Evolutionary conservation across 2,888 invertebrate genomes (phyloP), one percentile per base, ranked within the genome.

Genomic region (Agrochola litura): DNA sequence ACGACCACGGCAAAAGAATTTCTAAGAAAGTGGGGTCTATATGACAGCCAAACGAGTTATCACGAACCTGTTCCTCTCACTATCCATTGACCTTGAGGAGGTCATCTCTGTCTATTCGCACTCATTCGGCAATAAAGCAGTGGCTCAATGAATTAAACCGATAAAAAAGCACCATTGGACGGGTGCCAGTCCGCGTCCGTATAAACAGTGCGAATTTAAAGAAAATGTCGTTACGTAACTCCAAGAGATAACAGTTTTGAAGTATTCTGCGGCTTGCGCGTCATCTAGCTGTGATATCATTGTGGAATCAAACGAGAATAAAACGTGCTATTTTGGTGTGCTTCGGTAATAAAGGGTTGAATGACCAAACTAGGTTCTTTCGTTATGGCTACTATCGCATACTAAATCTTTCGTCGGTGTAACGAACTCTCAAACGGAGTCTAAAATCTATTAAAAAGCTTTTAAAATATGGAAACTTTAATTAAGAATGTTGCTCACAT

Each of bases 141-240:
- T 94, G 92, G 93, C 93, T 95, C 93, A 96, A 96, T 96, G 96
- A 96, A 95, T 95, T 93, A 92, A 94, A 95, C 93, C 92, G 94
- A 95, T 95, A 96, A 95, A 96, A 95, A 96, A 95, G 92, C 94
- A 94, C 93, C 92, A 94, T 93, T 96, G 96, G 96, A 93, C 76
- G 76, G 60, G 65, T 91, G 95, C 96, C 96, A 96, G 93, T 91
- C 94, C 93, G 89, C 93, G 92, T 92, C 92, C 93, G 94, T 92
- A 94, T 95, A 96, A 96, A 96, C 96, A 95, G 94, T 93, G 93
- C 91, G 92, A 94, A 94, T 96, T 93, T 95, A 93, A 94, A 96
- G 94, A 94, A 95, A 95, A 94, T 94, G 93, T 92, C 93, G 86
- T 96, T 96, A 94, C 95, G 93, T 95, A 95, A 96, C 87, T 77